These are phyloP conservation scores for Poecilobothrus nobilitatus DNA, from an alignment of 2,888 invertebrate genomes.

Conservation along the genomic window DNA sequence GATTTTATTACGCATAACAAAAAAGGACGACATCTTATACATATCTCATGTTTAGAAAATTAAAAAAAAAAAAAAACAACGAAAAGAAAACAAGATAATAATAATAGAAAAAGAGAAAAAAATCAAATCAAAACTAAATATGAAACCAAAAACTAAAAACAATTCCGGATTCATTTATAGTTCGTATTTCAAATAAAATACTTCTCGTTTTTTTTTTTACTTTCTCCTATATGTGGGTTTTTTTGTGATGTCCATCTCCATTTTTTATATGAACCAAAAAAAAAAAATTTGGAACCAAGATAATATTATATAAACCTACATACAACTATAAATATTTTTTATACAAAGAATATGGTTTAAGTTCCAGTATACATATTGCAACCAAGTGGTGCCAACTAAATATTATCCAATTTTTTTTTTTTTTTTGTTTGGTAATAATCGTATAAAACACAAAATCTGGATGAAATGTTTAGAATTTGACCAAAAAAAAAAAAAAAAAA, in stretches of 20 bases:
- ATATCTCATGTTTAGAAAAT: background rate
- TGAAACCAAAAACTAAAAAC: too few relatives aligned
- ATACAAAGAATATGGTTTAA: background rate
- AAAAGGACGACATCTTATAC: background rate
- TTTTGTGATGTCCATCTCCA: too few relatives aligned
- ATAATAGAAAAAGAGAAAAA: background rate
- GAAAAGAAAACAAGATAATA: background rate
- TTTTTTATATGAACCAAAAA: too few relatives aligned
- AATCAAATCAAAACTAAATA: background rate
- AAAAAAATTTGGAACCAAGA: too few relatives aligned
- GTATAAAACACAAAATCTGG: too few relatives aligned
- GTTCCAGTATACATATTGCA: background rate
- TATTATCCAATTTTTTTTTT: background rate
- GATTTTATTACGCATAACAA: background rate
- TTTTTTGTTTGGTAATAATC: background rate
- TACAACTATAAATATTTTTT: too few relatives aligned
- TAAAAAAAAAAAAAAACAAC: background rate
- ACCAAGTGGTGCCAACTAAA: background rate
- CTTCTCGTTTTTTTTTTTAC: too few relatives aligned
- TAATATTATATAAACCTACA: too few relatives aligned
- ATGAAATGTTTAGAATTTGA: background rate
- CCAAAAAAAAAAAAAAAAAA: too few relatives aligned
- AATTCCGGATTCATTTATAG: background rate
- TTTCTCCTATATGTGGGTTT: too few relatives aligned
- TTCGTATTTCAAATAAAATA: background rate